Evolutionary conservation across 2,113 vertebrate genomes (phyloP), one percentile per base, ranked within the genome.

Genomic region (Nesogale talazaci): DNA sequence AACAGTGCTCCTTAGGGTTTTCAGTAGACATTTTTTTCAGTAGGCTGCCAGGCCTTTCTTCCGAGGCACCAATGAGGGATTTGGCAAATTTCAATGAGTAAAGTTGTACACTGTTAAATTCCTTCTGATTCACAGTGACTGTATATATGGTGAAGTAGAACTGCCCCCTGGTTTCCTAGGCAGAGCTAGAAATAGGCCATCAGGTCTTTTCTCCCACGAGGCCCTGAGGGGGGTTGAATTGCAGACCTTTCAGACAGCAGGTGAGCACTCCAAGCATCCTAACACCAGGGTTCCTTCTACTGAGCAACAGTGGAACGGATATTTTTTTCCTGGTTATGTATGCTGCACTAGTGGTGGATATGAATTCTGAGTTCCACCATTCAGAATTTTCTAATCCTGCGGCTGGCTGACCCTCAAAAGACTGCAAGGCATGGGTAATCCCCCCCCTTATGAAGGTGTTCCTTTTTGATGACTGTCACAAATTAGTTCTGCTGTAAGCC

Each of bases 361-460:
- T 56, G 38, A 78, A 57, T 88, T 95, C 90, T 83, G 94, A 69
- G 20, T 46, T 86, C 25, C 69, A 31, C 40, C 76, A 92, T 86
- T 93, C 76, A 91, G 90, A 61, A 5, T 61, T 52, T 88, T 85
- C 56, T 67, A 94, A 90, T 83, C 77, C 61, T 94, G 57, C 31
- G 70, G 40, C 27, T 75, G 20, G 84, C 67, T 77, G 89, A 72
- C 87, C 63, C 52, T 89, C 38, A 34, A 87, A 46, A 89, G 80
- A 61, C 74, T 89, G 34, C 79, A 95, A 84, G 40, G 29, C 19
- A 70, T n/a, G 19, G n/a, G n/a, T n/a, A 34, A 16, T 16, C 7
- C 20, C 34, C 19, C 19, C 9, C 9, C 7, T 72, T 22, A 72
- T 3, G 6, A 70, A 14, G 31, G 67, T 14, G 67, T 17, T 70